Conservation (phyloP, 2,888 invertebrate species). For the Epinotia bilunana region DNA sequence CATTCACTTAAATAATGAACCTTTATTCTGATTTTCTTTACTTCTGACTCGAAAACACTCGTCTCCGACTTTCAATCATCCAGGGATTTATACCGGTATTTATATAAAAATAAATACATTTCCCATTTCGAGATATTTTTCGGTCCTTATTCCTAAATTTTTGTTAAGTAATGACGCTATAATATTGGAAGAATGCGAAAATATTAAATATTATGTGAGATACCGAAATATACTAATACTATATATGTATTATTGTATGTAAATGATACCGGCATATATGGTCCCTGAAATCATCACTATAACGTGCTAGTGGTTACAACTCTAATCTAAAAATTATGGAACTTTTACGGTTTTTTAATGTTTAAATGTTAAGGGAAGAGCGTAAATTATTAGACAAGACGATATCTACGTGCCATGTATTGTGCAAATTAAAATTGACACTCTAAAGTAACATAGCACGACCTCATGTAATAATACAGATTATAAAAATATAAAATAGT, state of each 20-base stretch:
- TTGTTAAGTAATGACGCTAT: too few species aligned
- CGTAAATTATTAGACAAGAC: neutral
- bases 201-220: too few species aligned
- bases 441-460: neutral
- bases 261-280: too few species aligned
- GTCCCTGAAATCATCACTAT: neutral
- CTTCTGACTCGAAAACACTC: slow-evolving; percentile 1
- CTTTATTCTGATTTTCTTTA: too few species aligned
- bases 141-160: too few species aligned
- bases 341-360: neutral
- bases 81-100: too few species aligned
- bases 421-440: neutral
- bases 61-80: neutral
- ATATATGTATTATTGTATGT: too few species aligned
- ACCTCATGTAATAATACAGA: slow-evolving; percentile 11
- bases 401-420: neutral
- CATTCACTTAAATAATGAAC: neutral
- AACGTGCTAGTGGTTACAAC: neutral
- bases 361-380: neutral
- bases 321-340: neutral
- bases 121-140: too few species aligned
- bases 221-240: too few species aligned
- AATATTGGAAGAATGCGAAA: too few species aligned
- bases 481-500: slow-evolving; percentile 7
- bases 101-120: too few species aligned